Conservation (phyloP, 1,140 invertebrate species). For the Gryllus bimaculatus region DNA sequence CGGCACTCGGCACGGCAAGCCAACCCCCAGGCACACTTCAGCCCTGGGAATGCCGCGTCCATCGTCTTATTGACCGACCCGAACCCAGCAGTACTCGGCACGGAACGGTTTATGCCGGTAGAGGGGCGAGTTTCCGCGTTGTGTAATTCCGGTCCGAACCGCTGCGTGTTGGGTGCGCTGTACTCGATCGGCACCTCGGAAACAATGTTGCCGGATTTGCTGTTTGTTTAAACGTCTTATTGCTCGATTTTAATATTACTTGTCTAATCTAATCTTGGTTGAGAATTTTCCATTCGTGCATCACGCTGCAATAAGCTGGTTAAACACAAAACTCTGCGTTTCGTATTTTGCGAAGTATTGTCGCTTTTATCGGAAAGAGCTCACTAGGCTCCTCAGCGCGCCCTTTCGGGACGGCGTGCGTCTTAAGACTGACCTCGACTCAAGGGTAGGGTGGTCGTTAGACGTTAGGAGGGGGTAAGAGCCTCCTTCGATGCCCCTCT, state of each 20-base stretch:
- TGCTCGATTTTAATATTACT: no score
- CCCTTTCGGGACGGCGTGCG: conserved; percentile 23
- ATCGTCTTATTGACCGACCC: conserved; percentile 36
- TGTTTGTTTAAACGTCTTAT: not conserved
- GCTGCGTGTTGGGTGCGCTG: conserved; percentile 13
- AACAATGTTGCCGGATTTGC: not conserved
- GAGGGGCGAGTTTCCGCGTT: conserved; percentile 21
- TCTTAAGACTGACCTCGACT: conserved; percentile 43
- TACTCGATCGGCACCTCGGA: not conserved
- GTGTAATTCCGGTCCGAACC: conserved; percentile 15
- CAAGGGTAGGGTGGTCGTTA: conserved; percentile 37
- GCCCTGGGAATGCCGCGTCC: conserved; percentile 37
- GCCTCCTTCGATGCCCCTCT: conserved; percentile 20
- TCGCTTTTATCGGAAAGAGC: no score
- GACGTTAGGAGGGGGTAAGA: not conserved
- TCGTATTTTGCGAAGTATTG: no score
- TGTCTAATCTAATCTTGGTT: no score
- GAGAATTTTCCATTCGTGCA: no score
- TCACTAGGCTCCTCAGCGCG: no score
- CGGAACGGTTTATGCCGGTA: conserved; percentile 31
- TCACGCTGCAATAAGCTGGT: no score
- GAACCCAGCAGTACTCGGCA: conserved; percentile 8
- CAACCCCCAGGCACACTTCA: conserved; percentile 21
- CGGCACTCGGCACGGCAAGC: conserved; percentile 15
- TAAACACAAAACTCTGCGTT: no score